Base-by-base conservation (phyloP, 2,797 vertebrate genomes). In the Argyrosomus regius region DNA sequence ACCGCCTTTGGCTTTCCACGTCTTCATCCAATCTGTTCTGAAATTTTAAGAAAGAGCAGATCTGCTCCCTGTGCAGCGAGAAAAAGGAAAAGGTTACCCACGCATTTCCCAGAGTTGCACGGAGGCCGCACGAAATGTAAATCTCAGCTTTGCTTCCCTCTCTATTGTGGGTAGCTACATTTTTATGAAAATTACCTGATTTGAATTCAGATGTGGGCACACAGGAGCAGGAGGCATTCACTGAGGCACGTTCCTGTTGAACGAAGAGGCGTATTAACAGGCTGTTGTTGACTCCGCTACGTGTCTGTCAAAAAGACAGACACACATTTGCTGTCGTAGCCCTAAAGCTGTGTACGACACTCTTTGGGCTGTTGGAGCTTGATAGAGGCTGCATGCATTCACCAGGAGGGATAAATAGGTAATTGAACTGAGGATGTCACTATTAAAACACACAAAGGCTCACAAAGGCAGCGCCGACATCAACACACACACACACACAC, bases 181-280 rank as follows among this genome's bases (percentile, higher is more conserved):
- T 90, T 92, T 91, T 90, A 90, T 93, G 87, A 91, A 92, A 93
- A 90, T 86, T 28, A 87, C 87, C 90, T 87, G 87, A 92, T 94
- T 92, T 91, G 85, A 91, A 94, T 94, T 76, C 83, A 89, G 79
- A 93, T 91, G 80, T 76, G 82, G 78, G 70, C 80, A 65, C 65
- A 63, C 65, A 46, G 81, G 65, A 83, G 80, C 78, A 3, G 35
- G 18, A 81, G 73, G 83, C 81, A 80, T 83, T 83, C 79, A 75
- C 82, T 6, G 56, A 75, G 78, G 67, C 89, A 81, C 60, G 67
- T 75, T 82, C 57, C 81, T 70, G 39, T 77, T 73, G 76, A 78
- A 85, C 11, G 83, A 81, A 74, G 85, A 90, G 87, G 82, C 72
- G 77, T 86, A 87, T 91, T 85, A 92, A 85, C 81, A 67, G 82